Conservation (phyloP, 1,140 invertebrate genomes). For the Caenorhabditis brenneri region DNA sequence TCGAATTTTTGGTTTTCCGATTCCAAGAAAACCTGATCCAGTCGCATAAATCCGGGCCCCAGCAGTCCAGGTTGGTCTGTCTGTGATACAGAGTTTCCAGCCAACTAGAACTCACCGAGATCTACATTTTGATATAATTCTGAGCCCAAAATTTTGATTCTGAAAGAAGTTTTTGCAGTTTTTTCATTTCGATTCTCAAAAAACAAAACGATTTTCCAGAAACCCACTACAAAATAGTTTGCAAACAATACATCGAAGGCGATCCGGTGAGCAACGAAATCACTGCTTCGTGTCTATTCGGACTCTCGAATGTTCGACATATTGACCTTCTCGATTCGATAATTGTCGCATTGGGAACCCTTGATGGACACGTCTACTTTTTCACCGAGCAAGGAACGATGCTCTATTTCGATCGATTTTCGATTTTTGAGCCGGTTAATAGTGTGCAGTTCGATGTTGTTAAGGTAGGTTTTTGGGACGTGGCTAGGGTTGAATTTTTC, state of each 20-base stretch:
- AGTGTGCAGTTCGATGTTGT: conserved; percentile 11
- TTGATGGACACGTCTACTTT: conserved; percentile 25
- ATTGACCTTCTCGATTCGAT: conserved; percentile 41
- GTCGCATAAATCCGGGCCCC: too few relatives aligned
- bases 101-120: too few relatives aligned
- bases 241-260: conserved; percentile 32
- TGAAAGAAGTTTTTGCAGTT: too few relatives aligned
- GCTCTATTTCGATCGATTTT: conserved; percentile 43
- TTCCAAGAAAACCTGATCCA: too few relatives aligned
- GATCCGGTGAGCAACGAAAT: conserved; percentile 33
- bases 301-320: conserved; percentile 1
- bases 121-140: too few relatives aligned
- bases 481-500: too few relatives aligned
- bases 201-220: not conserved
- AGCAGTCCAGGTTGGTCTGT: too few relatives aligned
- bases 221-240: not conserved
- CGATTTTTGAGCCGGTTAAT: not conserved
- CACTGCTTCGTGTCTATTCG: conserved; percentile 20
- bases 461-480: not conserved
- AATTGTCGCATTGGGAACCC: conserved; percentile 37
- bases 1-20: too few relatives aligned
- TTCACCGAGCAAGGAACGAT: conserved; percentile 46
- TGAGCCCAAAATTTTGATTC: too few relatives aligned
- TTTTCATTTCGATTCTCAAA: too few relatives aligned
- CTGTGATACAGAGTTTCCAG: too few relatives aligned